A percentile compares a stretch with the other conserved stretches of the same genome.
Conservation (phyloP, 2,888 invertebrate species). For the Meghimatium bilineatum region DNA sequence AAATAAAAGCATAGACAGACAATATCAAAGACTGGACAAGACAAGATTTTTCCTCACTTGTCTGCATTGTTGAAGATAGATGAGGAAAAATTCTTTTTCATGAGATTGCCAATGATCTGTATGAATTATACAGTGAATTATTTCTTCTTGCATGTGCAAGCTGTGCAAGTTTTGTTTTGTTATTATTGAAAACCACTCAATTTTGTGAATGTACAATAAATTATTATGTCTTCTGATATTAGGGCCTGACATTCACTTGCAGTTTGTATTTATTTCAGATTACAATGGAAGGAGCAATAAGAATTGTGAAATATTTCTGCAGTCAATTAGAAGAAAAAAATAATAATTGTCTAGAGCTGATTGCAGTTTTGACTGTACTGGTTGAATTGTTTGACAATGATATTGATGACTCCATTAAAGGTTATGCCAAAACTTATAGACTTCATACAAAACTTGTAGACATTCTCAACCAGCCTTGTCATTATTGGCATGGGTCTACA, state of each 20-base stretch:
- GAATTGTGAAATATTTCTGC: neutral
- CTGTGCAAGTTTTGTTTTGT: no score
- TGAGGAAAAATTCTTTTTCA: no score
- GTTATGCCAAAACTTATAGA: neutral
- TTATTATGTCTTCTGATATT: no score
- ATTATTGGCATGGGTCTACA: neutral
- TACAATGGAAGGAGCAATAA: neutral
- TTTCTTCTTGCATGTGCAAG: no score
- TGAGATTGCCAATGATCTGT: no score
- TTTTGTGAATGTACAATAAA: no score
- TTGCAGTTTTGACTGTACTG: neutral
- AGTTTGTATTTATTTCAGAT: neutral
- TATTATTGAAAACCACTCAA: no score
- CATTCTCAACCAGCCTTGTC: constrained; percentile 11
- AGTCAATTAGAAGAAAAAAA: neutral
- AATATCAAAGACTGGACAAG: no score
- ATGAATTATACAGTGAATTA: no score
- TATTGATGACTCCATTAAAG: neutral
- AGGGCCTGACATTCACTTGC: neutral
- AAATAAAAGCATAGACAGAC: no score
- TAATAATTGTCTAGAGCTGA: neutral
- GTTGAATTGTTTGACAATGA: constrained; percentile 2
- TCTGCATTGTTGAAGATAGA: no score
- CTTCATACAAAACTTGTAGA: neutral
- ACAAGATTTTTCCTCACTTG: no score